A percentile compares a stretch with the other conserved stretches of the same genome.
Evolutionary conservation across 2,797 vertebrate species (phyloP).

Genomic region (Siniperca obscura): DNA sequence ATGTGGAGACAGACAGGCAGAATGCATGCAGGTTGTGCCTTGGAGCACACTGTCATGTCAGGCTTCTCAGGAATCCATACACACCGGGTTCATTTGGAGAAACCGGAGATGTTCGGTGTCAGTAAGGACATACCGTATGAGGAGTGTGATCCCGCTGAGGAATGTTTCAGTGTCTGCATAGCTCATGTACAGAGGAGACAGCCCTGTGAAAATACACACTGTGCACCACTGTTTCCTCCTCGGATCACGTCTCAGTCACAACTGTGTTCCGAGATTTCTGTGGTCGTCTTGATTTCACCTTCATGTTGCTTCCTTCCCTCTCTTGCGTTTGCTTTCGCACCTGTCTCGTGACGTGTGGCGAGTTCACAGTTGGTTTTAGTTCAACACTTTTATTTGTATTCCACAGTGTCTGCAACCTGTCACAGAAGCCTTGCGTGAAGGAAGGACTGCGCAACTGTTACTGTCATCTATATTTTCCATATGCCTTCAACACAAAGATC

Average conservation of each 20-base stretch:
- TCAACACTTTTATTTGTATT: conserved; percentile 35
- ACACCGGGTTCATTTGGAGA: conserved; percentile 58
- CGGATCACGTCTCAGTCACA: conserved; percentile 11
- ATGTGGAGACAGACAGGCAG: conserved; percentile 46
- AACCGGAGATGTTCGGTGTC: conserved; percentile 65
- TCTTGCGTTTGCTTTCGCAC: conserved; percentile 54
- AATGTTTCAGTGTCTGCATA: conserved; percentile 61
- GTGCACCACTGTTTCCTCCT: conserved; percentile 33
- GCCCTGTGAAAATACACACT: conserved; percentile 47
- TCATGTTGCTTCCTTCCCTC: conserved; percentile 48
- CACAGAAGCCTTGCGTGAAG: conserved; percentile 8
- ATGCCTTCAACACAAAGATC: conserved; percentile 20
- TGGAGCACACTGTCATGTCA: conserved; percentile 53
- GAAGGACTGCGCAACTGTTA: not conserved
- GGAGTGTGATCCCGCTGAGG: conserved; percentile 57
- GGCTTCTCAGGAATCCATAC: conserved; percentile 66
- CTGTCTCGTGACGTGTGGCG: conserved; percentile 54
- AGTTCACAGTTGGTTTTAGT: conserved; percentile 46
- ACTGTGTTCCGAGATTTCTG: conserved; percentile 15
- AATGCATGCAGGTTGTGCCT: conserved; percentile 31
- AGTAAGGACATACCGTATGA: conserved; percentile 52
- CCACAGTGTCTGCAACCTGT: conserved; percentile 34
- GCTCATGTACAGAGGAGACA: conserved; percentile 26
- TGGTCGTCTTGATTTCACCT: conserved; percentile 41
- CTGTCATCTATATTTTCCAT: conserved; percentile 35